Evolutionary conservation across 2,797 vertebrate species (phyloP).

Genomic region (Psittacula echo): DNA sequence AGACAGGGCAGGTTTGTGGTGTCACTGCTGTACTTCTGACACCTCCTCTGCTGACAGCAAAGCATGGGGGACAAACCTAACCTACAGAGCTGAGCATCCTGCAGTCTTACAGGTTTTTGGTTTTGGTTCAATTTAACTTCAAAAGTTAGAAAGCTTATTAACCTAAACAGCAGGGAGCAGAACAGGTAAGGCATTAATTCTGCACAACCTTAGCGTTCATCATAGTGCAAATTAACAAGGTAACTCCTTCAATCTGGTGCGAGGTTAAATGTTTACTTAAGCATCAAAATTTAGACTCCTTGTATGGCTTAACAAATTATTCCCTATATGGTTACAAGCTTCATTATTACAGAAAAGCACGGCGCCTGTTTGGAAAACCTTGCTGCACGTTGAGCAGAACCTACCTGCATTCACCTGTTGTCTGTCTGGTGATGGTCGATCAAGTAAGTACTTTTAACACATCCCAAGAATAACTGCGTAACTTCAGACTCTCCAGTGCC

Average conservation of each 20-base stretch:
- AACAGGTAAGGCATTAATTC: constrained; percentile 81
- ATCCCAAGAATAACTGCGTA: background rate
- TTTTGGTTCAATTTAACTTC: constrained; percentile 77
- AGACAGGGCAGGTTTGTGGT: background rate
- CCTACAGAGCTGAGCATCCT: constrained; percentile 54
- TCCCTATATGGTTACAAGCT: constrained; percentile 10
- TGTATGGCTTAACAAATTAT: constrained; percentile 78
- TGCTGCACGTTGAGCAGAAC: background rate
- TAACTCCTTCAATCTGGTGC: constrained; percentile 65
- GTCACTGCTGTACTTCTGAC: constrained; percentile 30
- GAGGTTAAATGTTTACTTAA: constrained; percentile 67
- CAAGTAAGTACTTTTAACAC: background rate
- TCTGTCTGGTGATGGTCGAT: background rate
- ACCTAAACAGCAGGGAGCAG: constrained; percentile 72
- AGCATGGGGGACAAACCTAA: constrained; percentile 33
- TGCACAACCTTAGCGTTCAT: constrained; percentile 75
- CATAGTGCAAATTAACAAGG: constrained; percentile 82
- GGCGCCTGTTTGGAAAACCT: constrained; percentile 31
- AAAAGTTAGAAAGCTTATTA: constrained; percentile 79
- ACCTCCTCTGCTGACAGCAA: constrained; percentile 46
- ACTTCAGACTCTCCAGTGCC: constrained; percentile 17
- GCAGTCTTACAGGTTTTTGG: constrained; percentile 49
- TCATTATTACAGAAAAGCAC: background rate
- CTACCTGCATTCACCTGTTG: background rate
- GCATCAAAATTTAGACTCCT: constrained; percentile 64